Conservation (phyloP, 2,113 vertebrate species). For the Rhipidura dahli region DNA sequence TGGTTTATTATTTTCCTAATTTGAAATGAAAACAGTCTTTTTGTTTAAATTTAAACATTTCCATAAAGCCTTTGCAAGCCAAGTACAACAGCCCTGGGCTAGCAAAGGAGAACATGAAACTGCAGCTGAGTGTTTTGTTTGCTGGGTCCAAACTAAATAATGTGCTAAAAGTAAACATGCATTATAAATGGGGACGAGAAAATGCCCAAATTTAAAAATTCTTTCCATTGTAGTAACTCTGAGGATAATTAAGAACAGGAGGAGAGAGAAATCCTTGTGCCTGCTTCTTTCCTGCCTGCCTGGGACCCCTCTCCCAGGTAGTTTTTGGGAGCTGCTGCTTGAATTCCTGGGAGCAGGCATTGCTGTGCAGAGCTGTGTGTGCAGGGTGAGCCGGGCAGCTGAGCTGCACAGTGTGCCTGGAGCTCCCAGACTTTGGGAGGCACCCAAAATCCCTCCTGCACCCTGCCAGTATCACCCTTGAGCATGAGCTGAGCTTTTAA, state of each 20-base stretch:
- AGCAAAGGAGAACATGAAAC: conserved; percentile 21
- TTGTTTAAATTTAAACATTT: conserved; percentile 64
- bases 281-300: background rate
- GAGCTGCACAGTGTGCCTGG: background rate
- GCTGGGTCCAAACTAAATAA: conserved; percentile 49
- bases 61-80: conserved; percentile 46
- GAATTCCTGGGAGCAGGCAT: background rate
- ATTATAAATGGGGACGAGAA: conserved; percentile 35
- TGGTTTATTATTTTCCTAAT: conserved; percentile 37
- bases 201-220: conserved; percentile 36
- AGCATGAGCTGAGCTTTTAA: background rate
- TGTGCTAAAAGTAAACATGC: conserved; percentile 60
- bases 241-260: conserved; percentile 37
- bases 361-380: background rate
- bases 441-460: background rate
- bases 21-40: conserved; percentile 50
- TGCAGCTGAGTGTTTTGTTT: conserved; percentile 61
- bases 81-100: conserved; percentile 43
- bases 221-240: conserved; percentile 57
- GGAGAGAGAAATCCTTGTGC: background rate
- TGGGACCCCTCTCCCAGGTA: background rate
- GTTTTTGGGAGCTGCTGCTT: background rate
- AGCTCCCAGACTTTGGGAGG: background rate
- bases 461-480: background rate
- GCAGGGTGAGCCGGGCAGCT: background rate